Evolutionary conservation across 1,140 invertebrate genomes (phyloP).

Genomic region (Heliconius himera): DNA sequence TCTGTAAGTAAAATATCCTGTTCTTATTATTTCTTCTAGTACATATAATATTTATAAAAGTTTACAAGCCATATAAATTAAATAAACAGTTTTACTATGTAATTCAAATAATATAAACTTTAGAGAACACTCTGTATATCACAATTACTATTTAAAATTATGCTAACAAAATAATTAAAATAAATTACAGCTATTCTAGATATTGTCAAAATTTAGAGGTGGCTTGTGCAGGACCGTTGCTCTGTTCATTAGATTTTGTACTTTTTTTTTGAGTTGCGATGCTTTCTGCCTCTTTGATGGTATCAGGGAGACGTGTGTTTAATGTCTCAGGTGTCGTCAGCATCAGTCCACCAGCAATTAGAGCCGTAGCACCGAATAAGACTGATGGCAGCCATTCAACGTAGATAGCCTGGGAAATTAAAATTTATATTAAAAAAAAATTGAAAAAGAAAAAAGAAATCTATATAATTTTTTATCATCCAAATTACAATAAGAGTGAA

Average conservation of each 20-base stretch:
- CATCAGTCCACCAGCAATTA: slow-evolving; percentile 83
- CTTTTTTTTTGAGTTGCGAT: slow-evolving; percentile 37
- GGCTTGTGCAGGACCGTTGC: neutral
- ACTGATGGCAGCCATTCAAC: slow-evolving; percentile 85
- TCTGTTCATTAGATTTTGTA: neutral
- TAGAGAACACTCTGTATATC: slow-evolving; percentile 11
- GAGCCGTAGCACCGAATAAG: slow-evolving; percentile 85
- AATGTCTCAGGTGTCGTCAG: slow-evolving; percentile 86
- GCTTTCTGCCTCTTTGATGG: slow-evolving; percentile 84
- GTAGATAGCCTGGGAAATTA: slow-evolving; percentile 63
- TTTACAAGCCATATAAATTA: too few species aligned
- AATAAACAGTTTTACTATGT: too few species aligned
- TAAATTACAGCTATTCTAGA: neutral
- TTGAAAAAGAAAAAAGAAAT: neutral
- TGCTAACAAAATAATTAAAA: neutral
- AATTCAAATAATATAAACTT: neutral
- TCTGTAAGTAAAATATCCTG: neutral
- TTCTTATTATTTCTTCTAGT: neutral
- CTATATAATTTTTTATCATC: too few species aligned
- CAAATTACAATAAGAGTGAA: too few species aligned
- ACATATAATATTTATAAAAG: too few species aligned
- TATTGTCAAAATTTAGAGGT: slow-evolving; percentile 14
- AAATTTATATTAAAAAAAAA: neutral
- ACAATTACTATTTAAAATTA: neutral
- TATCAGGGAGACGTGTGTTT: slow-evolving; percentile 84